These are phyloP conservation scores for Microctenopoma steveboyesi DNA, from an alignment of 2,797 vertebrate genomes.

Conservation along the genomic window DNA sequence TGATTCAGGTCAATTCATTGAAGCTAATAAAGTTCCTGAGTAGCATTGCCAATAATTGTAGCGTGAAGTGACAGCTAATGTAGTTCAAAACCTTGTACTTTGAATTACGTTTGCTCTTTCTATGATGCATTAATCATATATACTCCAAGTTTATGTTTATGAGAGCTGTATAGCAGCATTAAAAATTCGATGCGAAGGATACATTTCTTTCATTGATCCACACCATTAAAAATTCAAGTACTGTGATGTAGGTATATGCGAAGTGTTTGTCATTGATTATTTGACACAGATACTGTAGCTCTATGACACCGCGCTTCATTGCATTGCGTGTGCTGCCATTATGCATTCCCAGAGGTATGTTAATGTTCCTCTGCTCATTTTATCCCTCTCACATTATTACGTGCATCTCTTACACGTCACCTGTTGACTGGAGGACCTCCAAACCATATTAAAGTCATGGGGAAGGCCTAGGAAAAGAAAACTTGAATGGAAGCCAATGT, in stretches of 20 bases:
- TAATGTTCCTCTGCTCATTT: conserved; percentile 34
- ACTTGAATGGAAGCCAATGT: conserved; percentile 40
- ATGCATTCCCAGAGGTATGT: conserved; percentile 27
- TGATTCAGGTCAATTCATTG: conserved; percentile 45
- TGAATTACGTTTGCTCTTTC: conserved; percentile 27
- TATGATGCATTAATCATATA: conserved; percentile 30
- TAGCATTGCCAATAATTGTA: conserved; percentile 48
- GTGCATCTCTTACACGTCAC: conserved; percentile 47
- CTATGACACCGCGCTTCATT: conserved; percentile 2
- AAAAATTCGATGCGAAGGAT: conserved; percentile 10
- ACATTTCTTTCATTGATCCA: neutral
- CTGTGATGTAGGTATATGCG: neutral
- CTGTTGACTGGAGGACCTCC: conserved; percentile 11
- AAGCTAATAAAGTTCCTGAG: conserved; percentile 33
- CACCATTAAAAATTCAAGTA: conserved; percentile 1
- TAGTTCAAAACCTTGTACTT: conserved; percentile 30
- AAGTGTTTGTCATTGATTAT: conserved; percentile 10
- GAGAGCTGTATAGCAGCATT: conserved; percentile 14
- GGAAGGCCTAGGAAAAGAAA: conserved; percentile 35
- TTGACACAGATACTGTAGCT: neutral
- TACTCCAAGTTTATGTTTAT: conserved; percentile 15
- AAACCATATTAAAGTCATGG: conserved; percentile 24
- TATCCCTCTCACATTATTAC: conserved; percentile 16
- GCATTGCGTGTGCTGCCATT: neutral
- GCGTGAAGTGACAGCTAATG: conserved; percentile 50